These are phyloP conservation scores for Sphaerodactylus townsendi DNA, from an alignment of 2,113 vertebrate species.

Conservation along the genomic window DNA sequence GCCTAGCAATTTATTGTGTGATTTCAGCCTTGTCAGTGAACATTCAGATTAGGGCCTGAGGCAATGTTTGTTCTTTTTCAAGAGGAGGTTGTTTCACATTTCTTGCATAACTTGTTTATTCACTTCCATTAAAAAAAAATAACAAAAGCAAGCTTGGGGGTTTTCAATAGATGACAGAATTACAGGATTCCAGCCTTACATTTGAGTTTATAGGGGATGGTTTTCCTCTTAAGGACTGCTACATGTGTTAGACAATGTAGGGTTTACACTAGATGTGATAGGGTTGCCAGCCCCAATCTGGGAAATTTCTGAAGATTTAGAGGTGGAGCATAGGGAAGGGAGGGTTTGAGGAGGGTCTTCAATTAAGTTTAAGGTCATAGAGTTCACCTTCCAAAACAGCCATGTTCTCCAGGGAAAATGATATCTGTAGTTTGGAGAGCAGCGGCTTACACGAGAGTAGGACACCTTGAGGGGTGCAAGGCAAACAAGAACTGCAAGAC, in stretches of 20 bases:
- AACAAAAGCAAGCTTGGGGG: not conserved
- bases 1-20: not conserved
- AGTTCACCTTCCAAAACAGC: no score
- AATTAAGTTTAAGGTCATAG: no score
- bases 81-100: not conserved
- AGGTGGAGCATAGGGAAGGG: no score
- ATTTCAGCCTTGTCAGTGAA: not conserved
- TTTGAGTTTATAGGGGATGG: not conserved
- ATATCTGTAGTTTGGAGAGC: no score
- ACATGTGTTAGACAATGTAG: not conserved
- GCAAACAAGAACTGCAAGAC: no score
- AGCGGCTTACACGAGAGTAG: no score
- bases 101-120: not conserved
- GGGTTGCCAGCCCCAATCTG: no score
- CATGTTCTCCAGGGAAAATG: no score
- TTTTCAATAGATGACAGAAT: constrained; percentile 23
- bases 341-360: no score
- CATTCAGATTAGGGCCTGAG: not conserved
- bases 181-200: not conserved
- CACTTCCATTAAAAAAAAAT: not conserved
- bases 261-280: no score
- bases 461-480: no score
- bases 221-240: not conserved
- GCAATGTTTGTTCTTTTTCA: not conserved
- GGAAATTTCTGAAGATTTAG: no score